Conservation (phyloP, 2,113 vertebrate genomes). For the Neodon shergylaensis region DNA sequence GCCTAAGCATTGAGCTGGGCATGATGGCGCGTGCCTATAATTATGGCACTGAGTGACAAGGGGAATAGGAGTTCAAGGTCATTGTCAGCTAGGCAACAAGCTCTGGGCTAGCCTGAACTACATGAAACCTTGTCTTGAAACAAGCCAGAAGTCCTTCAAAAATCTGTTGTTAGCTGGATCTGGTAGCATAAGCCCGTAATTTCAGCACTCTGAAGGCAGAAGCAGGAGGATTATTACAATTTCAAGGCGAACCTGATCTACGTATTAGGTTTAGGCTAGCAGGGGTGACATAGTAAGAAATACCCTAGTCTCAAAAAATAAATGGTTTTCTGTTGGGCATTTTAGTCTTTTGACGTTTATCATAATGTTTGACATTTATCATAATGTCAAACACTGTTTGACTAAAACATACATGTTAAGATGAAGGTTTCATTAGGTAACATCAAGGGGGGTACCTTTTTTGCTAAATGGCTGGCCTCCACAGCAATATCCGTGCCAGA, state of each 20-base stretch:
- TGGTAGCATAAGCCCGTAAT: background rate
- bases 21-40: background rate
- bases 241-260: background rate
- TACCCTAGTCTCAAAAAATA: background rate
- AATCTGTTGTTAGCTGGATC: background rate
- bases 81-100: background rate
- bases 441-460: constrained; percentile 84
- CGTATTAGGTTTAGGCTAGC: background rate
- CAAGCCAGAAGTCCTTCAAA: background rate
- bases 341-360: constrained; percentile 3
- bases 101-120: background rate
- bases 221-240: background rate
- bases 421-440: background rate
- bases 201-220: background rate
- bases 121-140: background rate
- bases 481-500: constrained; percentile 92
- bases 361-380: background rate
- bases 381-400: background rate
- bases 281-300: background rate
- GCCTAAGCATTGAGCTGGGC: background rate
- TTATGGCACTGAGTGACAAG: no score
- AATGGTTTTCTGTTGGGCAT: background rate
- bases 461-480: constrained; percentile 89
- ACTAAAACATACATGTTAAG: background rate
- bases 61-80: background rate